Conservation (phyloP, 2,797 vertebrate species). For the Falco rusticolus region DNA sequence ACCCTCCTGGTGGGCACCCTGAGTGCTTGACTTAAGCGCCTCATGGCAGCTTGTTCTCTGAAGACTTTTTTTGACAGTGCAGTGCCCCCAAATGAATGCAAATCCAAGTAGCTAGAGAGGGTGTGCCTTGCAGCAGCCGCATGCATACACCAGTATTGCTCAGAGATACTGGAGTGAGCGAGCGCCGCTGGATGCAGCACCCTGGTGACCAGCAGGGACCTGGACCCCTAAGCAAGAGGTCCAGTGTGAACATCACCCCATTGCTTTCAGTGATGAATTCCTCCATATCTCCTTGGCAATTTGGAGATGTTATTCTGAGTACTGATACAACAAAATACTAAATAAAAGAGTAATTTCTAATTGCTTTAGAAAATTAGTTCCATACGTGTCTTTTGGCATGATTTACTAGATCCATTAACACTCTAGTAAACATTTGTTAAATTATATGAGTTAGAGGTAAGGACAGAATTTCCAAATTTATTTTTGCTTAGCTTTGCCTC, state of each 20-base stretch:
- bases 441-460: not conserved
- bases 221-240: not conserved
- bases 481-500: not conserved
- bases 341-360: not conserved
- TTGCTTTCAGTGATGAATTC: not conserved
- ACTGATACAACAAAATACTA: not conserved
- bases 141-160: not conserved
- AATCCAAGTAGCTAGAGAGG: not conserved
- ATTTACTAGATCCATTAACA: not conserved
- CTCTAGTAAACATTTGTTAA: not conserved
- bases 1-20: not conserved
- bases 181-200: not conserved
- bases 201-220: not conserved
- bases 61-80: not conserved
- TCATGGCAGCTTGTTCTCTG: not conserved
- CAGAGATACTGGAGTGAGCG: not conserved
- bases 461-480: not conserved
- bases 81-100: rapidly evolving
- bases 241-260: not conserved
- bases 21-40: not conserved
- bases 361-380: conserved; percentile 2
- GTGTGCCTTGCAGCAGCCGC: not conserved
- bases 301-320: not conserved
- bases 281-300: not conserved
- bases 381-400: not conserved